phyloP scores from a whole-genome alignment of 2,797 vertebrate genomes.

The Leptoclinus maculatus region DNA sequence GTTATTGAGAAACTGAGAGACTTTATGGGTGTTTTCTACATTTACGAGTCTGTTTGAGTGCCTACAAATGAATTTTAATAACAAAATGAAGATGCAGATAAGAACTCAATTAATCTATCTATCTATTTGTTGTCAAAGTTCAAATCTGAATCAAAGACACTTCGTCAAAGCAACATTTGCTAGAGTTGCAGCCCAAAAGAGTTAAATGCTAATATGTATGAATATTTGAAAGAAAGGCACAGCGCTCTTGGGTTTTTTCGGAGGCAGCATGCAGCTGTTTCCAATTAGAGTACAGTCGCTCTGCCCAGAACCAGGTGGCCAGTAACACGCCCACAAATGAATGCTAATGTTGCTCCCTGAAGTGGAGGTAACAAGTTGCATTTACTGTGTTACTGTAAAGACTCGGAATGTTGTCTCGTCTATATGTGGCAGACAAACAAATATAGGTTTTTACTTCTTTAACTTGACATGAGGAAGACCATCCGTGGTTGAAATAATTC shows the following conservation, averaged over 20 bases:
- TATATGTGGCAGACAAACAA: background rate
- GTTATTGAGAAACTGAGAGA: too few relatives aligned
- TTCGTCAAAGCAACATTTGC: slow-evolving; percentile 11
- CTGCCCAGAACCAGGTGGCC: background rate
- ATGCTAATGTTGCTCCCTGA: background rate
- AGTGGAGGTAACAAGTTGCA: background rate
- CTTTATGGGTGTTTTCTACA: slow-evolving; percentile 23
- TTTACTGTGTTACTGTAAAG: background rate
- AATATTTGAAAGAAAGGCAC: background rate
- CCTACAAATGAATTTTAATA: slow-evolving; percentile 22
- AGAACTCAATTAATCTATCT: slow-evolving; percentile 23
- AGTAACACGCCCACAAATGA: background rate
- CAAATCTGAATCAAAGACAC: slow-evolving; percentile 18
- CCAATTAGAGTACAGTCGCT: background rate
- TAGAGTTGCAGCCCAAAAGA: background rate
- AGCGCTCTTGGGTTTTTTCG: background rate
- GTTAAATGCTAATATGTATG: background rate
- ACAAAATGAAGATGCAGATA: slow-evolving; percentile 35
- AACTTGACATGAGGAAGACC: background rate
- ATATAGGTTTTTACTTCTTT: background rate
- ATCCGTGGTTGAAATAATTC: background rate
- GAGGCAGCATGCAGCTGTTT: slow-evolving; percentile 8
- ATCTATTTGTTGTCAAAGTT: slow-evolving; percentile 31
- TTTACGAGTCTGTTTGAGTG: slow-evolving; percentile 18
- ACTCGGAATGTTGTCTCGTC: background rate